Evolutionary conservation across 2,888 invertebrate genomes (phyloP), one percentile per base, ranked within the genome.

Genomic region (Tenthredo distinguenda): DNA sequence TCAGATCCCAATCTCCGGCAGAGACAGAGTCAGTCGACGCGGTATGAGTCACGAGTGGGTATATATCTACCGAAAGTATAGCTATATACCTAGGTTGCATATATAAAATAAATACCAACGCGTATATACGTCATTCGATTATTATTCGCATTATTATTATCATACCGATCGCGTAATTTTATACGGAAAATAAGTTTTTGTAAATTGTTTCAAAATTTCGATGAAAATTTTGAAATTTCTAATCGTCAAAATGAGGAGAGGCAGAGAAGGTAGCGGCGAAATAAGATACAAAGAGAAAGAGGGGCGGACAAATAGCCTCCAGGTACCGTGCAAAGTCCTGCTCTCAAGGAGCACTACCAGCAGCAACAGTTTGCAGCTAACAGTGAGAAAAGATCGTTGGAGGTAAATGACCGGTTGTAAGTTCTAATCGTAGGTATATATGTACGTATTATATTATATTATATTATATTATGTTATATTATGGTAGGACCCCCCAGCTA

Each of bases 1-100:
- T 91, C 91, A 90, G 91, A 90, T 91, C 89, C 87, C 89, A 90
- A 90, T 91, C 91, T 89, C 88, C 85, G 84, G 81, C 85, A 86
- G 84, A 85, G 85, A 88, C 87, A 85, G 87, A 87, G 86, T 85
- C 86, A 86, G 86, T 86, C 87, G 86, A 88, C 84, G 86, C 74
- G 85, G 84, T 26, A 50, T 77, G 77, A 77, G 31, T 77, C 77
- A 77, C 77, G 50, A 76, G 86, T 76, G 5, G 10, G 47, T 26
- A 76, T 34, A 87, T 87, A 21, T 65, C 26, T 65, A 65, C 26
- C 74, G n/a, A 12, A 21, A 58, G 58, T 58, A n/a, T 21, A 58
- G n/a, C 9, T n/a, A 55, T 26, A 34, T 4, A 34, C 34, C 10
- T 12, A 12, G 12, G 2, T 12, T 43, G 3, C 10, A 12, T 43